Base-by-base conservation (phyloP, 2,113 vertebrate species). In the Noturus placidus region DNA sequence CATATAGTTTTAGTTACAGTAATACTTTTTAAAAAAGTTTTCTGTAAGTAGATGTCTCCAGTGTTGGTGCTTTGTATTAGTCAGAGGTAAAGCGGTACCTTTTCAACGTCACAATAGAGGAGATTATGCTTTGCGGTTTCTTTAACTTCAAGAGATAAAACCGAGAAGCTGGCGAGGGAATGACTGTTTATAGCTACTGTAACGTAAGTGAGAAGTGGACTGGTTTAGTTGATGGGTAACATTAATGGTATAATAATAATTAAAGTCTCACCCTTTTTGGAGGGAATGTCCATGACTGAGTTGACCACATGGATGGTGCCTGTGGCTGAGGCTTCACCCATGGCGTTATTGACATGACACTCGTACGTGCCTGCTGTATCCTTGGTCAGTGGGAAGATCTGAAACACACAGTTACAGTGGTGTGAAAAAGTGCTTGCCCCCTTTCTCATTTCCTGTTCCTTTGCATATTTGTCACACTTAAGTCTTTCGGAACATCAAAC, bases 331-430 rank as follows among this genome's bases (percentile, higher is more conserved):
- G 96, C 96, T 85, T 97, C 95, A 20, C 97, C 98, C 91, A 95
- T 95, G 84, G 94, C 83, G 61, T 99, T 99, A 74, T 93, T 91
- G n/a, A 96, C 98, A 0, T 97, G 97, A 88, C 98, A 99, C 88
- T 98, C 97, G 0, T 98, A 99, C 0, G 95, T 95, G 46, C 98
- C 98, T 25, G 92, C 96, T n/a, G 97, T 96, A 0, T 96, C 95
- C 89, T 96, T 95, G 87, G 95, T 97, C 85, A 99, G 93, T 84
- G 98, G 98, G 22, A 96, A 98, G 57, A 99, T 95, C 98, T 99
- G 88, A 59, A 87, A 90, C 80, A 4, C 5, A 83, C n/a, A 52
- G 10, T 59, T 72, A n/a, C n/a, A n/a, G n/a, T n/a, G n/a, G n/a
- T n/a, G n/a, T n/a, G n/a, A n/a, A n/a, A n/a, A n/a, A n/a, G n/a